These are phyloP conservation scores for Ernsta delagoae DNA, from an alignment of 2,888 invertebrate species.

Conservation along the genomic window DNA sequence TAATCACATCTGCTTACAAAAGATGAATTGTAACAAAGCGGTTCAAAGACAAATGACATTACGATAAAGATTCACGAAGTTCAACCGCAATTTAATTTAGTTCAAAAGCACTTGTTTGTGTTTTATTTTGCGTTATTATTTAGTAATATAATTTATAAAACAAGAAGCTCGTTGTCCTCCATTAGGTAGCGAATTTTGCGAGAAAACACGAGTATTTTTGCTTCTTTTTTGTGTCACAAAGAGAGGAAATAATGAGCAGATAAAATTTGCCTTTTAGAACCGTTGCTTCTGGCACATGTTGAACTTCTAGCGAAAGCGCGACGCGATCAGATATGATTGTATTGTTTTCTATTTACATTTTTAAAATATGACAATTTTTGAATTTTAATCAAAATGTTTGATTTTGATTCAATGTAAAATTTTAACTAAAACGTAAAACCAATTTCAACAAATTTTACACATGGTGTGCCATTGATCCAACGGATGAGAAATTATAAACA, in stretches of 20 bases:
- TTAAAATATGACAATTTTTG: too few relatives aligned
- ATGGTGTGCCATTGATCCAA: too few relatives aligned
- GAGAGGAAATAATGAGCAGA: constrained; percentile 20
- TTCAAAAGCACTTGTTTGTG: constrained; percentile 10
- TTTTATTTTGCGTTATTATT: constrained; percentile 26
- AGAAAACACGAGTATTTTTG: constrained; percentile 22
- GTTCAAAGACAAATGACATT: background rate
- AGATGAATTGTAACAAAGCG: background rate
- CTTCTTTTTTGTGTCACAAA: constrained; percentile 15
- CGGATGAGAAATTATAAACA: too few relatives aligned
- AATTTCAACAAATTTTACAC: too few relatives aligned
- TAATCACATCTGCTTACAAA: background rate
- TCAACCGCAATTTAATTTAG: constrained; percentile 6
- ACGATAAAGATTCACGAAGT: background rate
- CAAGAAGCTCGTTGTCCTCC: constrained; percentile 16
- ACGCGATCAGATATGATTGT: background rate
- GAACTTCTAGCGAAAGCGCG: background rate
- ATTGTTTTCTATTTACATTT: too few relatives aligned
- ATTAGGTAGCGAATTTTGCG: constrained; percentile 23
- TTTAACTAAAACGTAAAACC: too few relatives aligned
- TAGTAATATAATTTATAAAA: constrained; percentile 20
- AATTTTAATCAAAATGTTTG: too few relatives aligned
- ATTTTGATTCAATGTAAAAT: too few relatives aligned
- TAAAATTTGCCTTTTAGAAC: constrained; percentile 16
- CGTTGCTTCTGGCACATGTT: background rate